phyloP scores from a whole-genome alignment of 2,888 invertebrate species.

The Drosophila nigricruria region DNA sequence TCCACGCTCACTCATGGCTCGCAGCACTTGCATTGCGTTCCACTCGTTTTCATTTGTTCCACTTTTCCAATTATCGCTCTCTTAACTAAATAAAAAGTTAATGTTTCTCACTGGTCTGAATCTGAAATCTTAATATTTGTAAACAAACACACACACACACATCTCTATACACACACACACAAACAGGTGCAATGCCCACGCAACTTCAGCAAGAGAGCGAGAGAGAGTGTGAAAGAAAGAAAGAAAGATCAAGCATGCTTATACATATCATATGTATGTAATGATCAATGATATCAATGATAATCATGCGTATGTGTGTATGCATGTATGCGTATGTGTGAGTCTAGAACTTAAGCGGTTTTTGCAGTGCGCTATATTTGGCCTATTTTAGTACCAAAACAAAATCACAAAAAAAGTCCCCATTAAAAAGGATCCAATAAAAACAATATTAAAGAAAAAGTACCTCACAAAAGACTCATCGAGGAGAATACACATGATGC shows the following conservation, averaged over 20 bases:
- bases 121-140: constrained; percentile 20
- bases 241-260: too few relatives aligned
- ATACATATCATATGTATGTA: too few relatives aligned
- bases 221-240: constrained; percentile 9
- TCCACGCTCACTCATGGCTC: not conserved
- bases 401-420: not conserved
- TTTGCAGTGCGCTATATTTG: constrained; percentile 2
- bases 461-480: not conserved
- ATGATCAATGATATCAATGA: too few relatives aligned
- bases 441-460: not conserved
- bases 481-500: not conserved
- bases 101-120: constrained; percentile 13
- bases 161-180: constrained; percentile 7
- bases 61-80: constrained; percentile 4
- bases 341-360: not conserved
- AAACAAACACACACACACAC: constrained; percentile 5
- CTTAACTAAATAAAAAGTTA: not conserved
- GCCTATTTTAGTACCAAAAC: constrained; percentile 4
- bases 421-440: not conserved
- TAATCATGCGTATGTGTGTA: not conserved
- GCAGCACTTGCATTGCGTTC: not conserved
- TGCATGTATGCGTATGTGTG: constrained; percentile 6
- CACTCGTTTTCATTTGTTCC: constrained; percentile 10
- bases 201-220: constrained; percentile 19
- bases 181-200: constrained; percentile 14